phyloP scores from a whole-genome alignment of 2,888 invertebrate species.

The Dilophus febrilis region DNA sequence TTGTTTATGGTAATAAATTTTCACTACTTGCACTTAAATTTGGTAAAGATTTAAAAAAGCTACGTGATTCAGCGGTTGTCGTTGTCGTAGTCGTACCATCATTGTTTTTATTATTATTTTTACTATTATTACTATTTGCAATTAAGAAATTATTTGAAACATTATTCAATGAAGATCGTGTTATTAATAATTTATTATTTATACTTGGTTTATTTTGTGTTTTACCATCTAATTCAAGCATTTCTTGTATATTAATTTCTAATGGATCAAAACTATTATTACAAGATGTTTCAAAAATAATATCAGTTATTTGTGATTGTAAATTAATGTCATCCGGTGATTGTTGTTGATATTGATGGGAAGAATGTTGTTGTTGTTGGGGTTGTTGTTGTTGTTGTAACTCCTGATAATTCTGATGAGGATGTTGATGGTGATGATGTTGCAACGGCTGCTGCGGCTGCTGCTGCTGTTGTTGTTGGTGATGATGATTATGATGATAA shows the following conservation, averaged over 20 bases:
- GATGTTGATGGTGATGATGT: not conserved
- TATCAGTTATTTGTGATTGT: slow-evolving; percentile 17
- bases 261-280: slow-evolving; percentile 33
- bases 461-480: too few species aligned
- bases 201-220: slow-evolving; percentile 1
- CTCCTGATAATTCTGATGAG: too few species aligned
- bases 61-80: slow-evolving; percentile 14
- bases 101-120: slow-evolving; percentile 19
- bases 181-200: not conserved
- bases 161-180: slow-evolving; percentile 17
- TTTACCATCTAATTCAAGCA: slow-evolving; percentile 32
- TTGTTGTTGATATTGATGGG: too few species aligned
- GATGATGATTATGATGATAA: too few species aligned
- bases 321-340: too few species aligned
- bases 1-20: slow-evolving; percentile 32
- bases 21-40: slow-evolving; percentile 53
- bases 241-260: slow-evolving; percentile 28
- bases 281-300: slow-evolving; percentile 22
- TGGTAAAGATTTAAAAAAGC: slow-evolving; percentile 45
- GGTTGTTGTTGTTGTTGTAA: too few species aligned
- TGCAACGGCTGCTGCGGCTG: too few species aligned
- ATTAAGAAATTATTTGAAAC: slow-evolving; percentile 16
- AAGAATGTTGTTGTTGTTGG: too few species aligned
- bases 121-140: slow-evolving; percentile 12
- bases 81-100: too few species aligned